Base-by-base conservation (phyloP, 2,888 invertebrate species). In the Acheta domesticus region DNA sequence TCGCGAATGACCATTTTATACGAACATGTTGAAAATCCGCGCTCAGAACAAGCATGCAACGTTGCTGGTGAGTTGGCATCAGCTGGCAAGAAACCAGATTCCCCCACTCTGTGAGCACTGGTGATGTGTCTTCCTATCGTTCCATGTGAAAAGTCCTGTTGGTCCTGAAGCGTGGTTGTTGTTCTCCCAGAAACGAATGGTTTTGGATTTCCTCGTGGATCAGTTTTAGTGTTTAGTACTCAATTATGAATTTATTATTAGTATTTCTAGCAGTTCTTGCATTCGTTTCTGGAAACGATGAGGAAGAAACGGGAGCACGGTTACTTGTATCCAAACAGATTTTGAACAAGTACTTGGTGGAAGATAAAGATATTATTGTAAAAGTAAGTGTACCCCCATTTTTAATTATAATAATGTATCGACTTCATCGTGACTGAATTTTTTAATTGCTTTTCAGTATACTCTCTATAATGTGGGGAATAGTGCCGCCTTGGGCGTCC, bases 311-410 rank as follows among this genome's bases (percentile, higher is more conserved):
- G 77, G 91, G 92, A 79, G 97, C 98, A 23, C 91, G 94, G 84
- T 89, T 99, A 77, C 88, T 99, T 82, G 93, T 97, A 48, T 95
- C 96, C 14, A 99, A 99, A 88, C 95, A 96, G 88, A 94, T 99
- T 84, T 90, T 98, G 81, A 99, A 99, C 86, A 96, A 95, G 88
- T 98, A 97, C 86, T 89, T 99, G 82, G 98, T 99, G 1, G 98
- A 99, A 89, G 94, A 94, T 85, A 96, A 96, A 92, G 99, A 99
- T 87, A 92, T 99, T 84, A 91, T 98, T 82, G 93, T 99, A 75
- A 96, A 98, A 86, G 88, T 88, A 84, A 83, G 85, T 89, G 89
- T 83, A 19, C 14, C 48, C n/a, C 36, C 36, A 36, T 36, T 36
- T 36, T 36, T 36, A 36, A 36, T 36, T 36, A 36, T 36, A 36